Evolutionary conservation across 30 jellyfish, hydroid and myxozoan genomes (phyloP).

Genomic region (Rhopilema esculentum): DNA sequence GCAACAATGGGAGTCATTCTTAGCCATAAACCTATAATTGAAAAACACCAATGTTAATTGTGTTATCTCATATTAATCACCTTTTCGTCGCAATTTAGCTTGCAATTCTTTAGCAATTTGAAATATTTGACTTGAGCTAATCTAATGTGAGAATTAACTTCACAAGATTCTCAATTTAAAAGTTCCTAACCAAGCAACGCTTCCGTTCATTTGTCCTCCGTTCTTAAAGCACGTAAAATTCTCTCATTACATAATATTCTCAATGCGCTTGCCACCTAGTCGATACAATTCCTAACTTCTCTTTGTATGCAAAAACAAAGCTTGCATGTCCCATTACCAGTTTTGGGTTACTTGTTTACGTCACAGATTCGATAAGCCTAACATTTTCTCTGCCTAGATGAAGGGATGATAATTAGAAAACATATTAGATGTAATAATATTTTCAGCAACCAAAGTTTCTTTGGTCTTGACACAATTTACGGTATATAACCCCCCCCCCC

Average conservation of each 20-base stretch:
- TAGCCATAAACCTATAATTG: neutral
- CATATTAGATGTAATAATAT: too few species aligned
- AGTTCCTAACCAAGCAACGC: neutral
- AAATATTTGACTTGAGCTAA: slow-evolving; percentile 38
- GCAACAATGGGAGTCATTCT: neutral
- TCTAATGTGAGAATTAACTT: slow-evolving; percentile 37
- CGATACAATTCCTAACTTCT: neutral
- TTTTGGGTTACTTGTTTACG: too few species aligned
- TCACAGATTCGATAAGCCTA: too few species aligned
- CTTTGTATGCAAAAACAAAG: too few species aligned
- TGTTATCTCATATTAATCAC: slow-evolving; percentile 12
- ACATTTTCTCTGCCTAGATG: too few species aligned
- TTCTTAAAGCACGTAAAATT: neutral
- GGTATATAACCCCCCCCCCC: too few species aligned
- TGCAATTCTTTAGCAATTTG: slow-evolving; percentile 37
- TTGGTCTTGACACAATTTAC: too few species aligned
- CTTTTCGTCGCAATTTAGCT: slow-evolving; percentile 20
- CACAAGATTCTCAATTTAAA: neutral
- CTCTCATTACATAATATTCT: neutral
- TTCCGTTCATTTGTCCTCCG: neutral
- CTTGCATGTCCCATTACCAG: too few species aligned
- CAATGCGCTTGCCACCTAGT: neutral
- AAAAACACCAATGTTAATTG: neutral
- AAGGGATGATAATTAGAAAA: too few species aligned
- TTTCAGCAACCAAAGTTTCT: too few species aligned